Base-by-base conservation (phyloP, 2,797 vertebrate genomes). In the Pristis pectinata region DNA sequence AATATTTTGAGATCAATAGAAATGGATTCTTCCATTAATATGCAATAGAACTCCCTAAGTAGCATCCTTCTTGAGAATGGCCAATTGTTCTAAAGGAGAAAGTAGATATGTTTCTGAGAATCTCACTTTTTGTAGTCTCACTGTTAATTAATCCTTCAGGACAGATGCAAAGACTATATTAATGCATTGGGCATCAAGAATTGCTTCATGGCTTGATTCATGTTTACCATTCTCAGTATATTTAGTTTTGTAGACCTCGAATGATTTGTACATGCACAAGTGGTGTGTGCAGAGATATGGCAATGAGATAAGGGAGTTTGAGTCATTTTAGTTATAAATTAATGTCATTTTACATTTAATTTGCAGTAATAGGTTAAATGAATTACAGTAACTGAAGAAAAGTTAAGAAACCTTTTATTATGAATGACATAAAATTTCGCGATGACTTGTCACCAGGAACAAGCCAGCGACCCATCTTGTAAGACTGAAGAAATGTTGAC, bases 11-110 rank as follows among this genome's bases (percentile, higher is more conserved):
- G 97, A 98, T 98, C 97, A 97, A 98, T 98, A 98, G 97, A 97
- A 98, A 97, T 98, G 97, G 97, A 97, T 98, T 97, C 97, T 97
- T 97, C 97, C 97, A 98, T 97, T 97, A 98, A 98, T 97, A 97
- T 70, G 27, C 13, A 53, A 41, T 41, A 17, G 44, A 97, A 96
- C 97, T 97, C 97, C 97, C 97, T 96, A 97, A 97, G 96, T 97
- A 97, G 96, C 96, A 97, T 97, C 96, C 97, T 97, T 97, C 72
- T 97, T 97, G 97, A 97, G 97, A 97, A 53, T n/a, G 22, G 67
- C 22, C 70, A n/a, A 89, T 3, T 70, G 13, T 74, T 4, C 96
- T 97, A 97, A 97, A 97, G 97, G 97, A 96, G 89, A 89, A 59
- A 59, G 30, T 96, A 95, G 95, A 24, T 30, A 67, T 49, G 24